Evolutionary conservation across 1,140 invertebrate genomes (phyloP).

Genomic region (Thereuonema tuberculata): DNA sequence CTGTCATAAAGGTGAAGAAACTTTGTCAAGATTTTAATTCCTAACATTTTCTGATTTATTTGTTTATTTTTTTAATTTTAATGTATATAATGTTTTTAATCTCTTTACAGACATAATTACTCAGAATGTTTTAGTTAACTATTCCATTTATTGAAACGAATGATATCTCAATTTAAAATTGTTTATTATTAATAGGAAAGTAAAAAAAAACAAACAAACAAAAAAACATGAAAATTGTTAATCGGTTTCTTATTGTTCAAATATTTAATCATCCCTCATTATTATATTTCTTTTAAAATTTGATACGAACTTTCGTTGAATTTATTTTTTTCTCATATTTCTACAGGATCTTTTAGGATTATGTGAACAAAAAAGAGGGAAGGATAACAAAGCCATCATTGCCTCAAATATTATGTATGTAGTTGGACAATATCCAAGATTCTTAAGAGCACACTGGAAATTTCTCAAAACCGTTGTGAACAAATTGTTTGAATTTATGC

Average conservation of each 20-base stretch:
- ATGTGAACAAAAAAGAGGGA: constrained; percentile 98
- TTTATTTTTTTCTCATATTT: not conserved
- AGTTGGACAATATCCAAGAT: constrained; percentile 98
- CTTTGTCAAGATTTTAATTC: not conserved
- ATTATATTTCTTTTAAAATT: too few relatives aligned
- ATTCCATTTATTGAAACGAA: too few relatives aligned
- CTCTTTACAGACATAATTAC: not conserved
- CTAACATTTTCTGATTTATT: not conserved
- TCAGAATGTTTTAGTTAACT: not conserved
- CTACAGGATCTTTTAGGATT: constrained; percentile 75
- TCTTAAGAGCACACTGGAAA: constrained; percentile 98
- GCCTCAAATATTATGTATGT: constrained; percentile 99
- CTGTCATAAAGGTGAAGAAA: constrained; percentile 70
- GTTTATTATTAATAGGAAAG: too few relatives aligned
- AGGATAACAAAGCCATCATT: constrained; percentile 99
- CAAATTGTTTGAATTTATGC: constrained; percentile 99
- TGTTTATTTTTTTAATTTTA: too few relatives aligned
- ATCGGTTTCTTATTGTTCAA: too few relatives aligned
- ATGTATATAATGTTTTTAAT: not conserved
- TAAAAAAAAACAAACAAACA: too few relatives aligned
- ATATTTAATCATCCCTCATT: too few relatives aligned
- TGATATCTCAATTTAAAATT: too few relatives aligned
- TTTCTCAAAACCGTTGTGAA: constrained; percentile 99
- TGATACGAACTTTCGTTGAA: too few relatives aligned
- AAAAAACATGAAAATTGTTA: too few relatives aligned